These are phyloP conservation scores for Capreolus pygargus DNA, from an alignment of 2,113 vertebrate species.

Conservation along the genomic window DNA sequence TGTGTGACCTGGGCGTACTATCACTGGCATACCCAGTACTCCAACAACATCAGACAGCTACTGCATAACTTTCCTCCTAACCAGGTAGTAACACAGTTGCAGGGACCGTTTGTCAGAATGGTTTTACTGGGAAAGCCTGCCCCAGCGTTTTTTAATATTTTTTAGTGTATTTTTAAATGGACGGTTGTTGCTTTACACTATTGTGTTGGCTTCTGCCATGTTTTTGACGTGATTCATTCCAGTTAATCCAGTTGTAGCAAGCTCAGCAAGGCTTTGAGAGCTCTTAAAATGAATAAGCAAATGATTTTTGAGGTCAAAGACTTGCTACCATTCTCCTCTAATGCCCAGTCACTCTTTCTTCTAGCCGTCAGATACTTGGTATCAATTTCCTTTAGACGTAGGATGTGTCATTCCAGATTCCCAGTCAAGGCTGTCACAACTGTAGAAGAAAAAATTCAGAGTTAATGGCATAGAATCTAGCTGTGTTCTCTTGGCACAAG, in stretches of 20 bases:
- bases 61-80: conserved; percentile 91
- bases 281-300: background rate
- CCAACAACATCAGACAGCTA: conserved; percentile 90
- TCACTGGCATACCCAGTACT: conserved; percentile 92
- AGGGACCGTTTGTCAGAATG: background rate
- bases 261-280: no score
- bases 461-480: background rate
- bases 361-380: no score
- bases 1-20: conserved; percentile 89
- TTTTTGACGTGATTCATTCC: background rate
- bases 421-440: background rate
- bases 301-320: background rate
- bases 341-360: background rate
- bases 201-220: no score
- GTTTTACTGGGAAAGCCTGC: background rate
- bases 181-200: no score
- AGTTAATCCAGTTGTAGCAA: background rate
- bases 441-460: background rate
- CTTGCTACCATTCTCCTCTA: background rate
- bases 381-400: background rate
- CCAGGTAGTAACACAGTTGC: conserved; percentile 77
- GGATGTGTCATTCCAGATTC: background rate
- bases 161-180: no score
- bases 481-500: background rate
- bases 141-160: no score